phyloP scores from a whole-genome alignment of 2,113 vertebrate species.

The Myotis brandtii region DNA sequence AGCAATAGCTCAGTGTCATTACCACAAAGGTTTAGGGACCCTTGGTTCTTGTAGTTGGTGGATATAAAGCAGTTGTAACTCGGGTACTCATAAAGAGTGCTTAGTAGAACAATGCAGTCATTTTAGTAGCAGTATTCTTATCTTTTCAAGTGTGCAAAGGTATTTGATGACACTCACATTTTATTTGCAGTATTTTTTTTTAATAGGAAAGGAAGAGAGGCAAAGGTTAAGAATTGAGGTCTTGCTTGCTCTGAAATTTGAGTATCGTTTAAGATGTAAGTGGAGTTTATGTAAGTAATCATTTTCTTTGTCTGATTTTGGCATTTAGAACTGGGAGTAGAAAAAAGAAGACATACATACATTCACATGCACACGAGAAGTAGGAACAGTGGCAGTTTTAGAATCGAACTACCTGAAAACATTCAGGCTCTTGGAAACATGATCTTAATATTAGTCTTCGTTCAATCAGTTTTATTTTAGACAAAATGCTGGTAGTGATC shows the following conservation, averaged over 20 bases:
- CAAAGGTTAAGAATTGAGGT: conserved; percentile 46
- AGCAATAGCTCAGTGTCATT: not conserved
- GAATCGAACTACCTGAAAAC: conserved; percentile 81
- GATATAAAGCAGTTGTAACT: not conserved
- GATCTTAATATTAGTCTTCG: conserved; percentile 82
- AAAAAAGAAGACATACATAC: not conserved
- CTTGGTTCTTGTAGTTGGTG: not conserved
- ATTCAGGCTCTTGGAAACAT: conserved; percentile 80
- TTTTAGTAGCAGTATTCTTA: conserved; percentile 31
- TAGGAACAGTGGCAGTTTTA: conserved; percentile 59
- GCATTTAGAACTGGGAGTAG: not conserved
- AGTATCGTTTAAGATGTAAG: conserved; percentile 5
- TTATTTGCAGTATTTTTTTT: conserved; percentile 31
- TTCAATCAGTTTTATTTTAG: conserved; percentile 85
- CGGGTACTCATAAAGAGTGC: not conserved
- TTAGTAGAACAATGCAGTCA: not conserved
- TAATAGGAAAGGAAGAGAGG: conserved; percentile 33
- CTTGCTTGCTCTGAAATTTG: conserved; percentile 50
- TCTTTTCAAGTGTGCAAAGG: conserved; percentile 38
- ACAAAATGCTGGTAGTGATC: conserved; percentile 86
- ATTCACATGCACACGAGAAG: not conserved
- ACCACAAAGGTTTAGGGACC: not conserved
- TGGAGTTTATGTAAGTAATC: not conserved
- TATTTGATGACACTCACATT: conserved; percentile 5
- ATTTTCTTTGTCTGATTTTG: conserved; percentile 61